Base-by-base conservation (phyloP, 2,113 vertebrate species). In the Ciconia boyciana region DNA sequence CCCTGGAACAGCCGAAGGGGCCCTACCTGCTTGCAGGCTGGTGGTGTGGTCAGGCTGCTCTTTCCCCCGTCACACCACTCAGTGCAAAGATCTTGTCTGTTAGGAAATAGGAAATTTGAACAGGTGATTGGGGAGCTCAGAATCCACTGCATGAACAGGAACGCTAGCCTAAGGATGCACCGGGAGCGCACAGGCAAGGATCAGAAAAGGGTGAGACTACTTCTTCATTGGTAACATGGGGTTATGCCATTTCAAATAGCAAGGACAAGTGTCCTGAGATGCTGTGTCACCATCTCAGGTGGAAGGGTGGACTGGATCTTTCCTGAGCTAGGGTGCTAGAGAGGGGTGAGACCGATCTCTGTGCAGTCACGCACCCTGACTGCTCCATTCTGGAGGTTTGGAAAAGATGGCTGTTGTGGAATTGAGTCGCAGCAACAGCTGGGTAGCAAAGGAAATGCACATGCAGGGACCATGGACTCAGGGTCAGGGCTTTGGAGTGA, bases 381-480 rank as follows among this genome's bases (percentile, higher is more conserved):
- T 9, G 28, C 22, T 81, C 28, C 51, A 49, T 70, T 70, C 5
- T 34, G 41, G 58, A 74, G n/a, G 28, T 58, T 65, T 83, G 58
- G 62, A 48, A 24, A 16, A n/a, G 62, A 22, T 13, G 54, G 52
- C 46, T 58, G 11, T 43, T 49, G 32, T 32, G 57, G 54, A 96
- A 88, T 0, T 93, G 70, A 92, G 92, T 94, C 79, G 68, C 60
- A 36, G 87, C 87, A 84, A 89, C 87, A 69, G 83, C 92, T 95
- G 88, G 29, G 25, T 14, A 66, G 64, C 34, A 18, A 21, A 70
- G 39, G 62, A 80, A 34, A 16, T 20, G 58, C 62, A 58, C 5
- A 0, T 1, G 32, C 51, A 29, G 62, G 75, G 91, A 1, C 49
- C 3, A 0, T 10, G 60, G 88, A 61, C 32, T 46, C 0, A 0